Conservation (phyloP, 2,113 vertebrate genomes). For the Upupa epops region DNA sequence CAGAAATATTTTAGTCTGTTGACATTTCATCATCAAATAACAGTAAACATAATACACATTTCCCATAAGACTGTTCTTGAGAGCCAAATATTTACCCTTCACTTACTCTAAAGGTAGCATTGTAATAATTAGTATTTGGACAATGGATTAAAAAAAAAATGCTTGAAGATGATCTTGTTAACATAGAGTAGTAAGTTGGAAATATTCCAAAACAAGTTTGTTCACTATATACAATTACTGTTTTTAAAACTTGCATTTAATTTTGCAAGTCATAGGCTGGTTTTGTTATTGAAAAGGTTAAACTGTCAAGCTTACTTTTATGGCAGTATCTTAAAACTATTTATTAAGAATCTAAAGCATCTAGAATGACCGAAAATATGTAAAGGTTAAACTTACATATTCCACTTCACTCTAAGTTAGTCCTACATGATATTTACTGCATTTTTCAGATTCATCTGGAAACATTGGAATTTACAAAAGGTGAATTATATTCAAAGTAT, state of each 20-base stretch:
- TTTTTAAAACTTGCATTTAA: slow-evolving; percentile 35
- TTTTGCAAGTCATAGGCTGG: slow-evolving; percentile 12
- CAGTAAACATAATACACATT: slow-evolving; percentile 68
- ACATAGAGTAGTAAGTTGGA: background rate
- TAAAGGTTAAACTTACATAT: slow-evolving; percentile 23
- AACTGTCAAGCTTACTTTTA: slow-evolving; percentile 6
- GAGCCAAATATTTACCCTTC: slow-evolving; percentile 59
- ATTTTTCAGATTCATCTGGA: slow-evolving; percentile 38
- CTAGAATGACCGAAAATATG: slow-evolving; percentile 27
- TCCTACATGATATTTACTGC: slow-evolving; percentile 36
- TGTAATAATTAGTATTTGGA: slow-evolving; percentile 5
- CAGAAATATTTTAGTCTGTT: slow-evolving; percentile 67
- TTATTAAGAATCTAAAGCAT: slow-evolving; percentile 46
- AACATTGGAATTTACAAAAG: slow-evolving; percentile 14
- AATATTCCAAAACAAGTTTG: slow-evolving; percentile 12
- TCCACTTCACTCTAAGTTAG: slow-evolving; percentile 25
- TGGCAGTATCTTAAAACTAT: slow-evolving; percentile 12
- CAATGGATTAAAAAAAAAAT: background rate
- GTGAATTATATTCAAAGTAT: background rate
- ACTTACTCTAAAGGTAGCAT: slow-evolving; percentile 32
- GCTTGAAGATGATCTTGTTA: background rate
- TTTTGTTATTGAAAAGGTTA: slow-evolving; percentile 18
- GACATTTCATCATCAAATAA: slow-evolving; percentile 70
- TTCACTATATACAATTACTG: slow-evolving; percentile 26
- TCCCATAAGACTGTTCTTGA: slow-evolving; percentile 66